phyloP scores from a whole-genome alignment of 2,113 vertebrate genomes.

The Crotalus tigris region DNA sequence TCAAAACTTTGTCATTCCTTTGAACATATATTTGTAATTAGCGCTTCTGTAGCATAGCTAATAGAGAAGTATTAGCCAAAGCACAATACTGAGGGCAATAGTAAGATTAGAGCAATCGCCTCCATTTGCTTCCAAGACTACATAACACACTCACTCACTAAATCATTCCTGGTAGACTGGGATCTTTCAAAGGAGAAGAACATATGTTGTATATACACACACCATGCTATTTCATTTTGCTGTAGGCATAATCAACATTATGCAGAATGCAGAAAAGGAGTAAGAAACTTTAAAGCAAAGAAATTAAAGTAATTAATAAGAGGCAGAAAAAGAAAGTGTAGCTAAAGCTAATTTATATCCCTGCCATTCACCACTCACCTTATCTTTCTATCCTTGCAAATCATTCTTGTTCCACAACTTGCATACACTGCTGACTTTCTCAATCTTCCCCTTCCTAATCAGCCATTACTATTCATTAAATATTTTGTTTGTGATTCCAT shows the following conservation, averaged over 20 bases:
- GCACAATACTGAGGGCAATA: background rate
- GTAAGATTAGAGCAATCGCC: background rate
- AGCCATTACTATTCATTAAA: background rate
- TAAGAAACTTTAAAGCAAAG: background rate
- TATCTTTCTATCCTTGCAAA: background rate
- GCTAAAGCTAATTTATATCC: background rate
- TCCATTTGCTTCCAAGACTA: background rate
- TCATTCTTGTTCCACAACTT: background rate
- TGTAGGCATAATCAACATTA: background rate
- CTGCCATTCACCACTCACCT: background rate
- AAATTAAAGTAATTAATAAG: background rate
- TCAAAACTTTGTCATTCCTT: background rate
- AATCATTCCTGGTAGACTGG: background rate
- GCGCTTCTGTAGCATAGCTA: background rate
- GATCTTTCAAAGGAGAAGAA: background rate
- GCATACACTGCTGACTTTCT: background rate
- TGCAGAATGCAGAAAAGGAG: background rate
- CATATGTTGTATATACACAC: background rate
- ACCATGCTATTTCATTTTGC: background rate
- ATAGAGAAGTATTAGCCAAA: background rate
- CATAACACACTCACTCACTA: background rate
- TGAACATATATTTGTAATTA: background rate
- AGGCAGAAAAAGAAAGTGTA: background rate
- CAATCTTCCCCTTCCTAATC: background rate
- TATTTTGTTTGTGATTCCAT: background rate